A percentile compares a stretch with the other conserved stretches of the same genome.
Conservation (phyloP, 2,888 invertebrate species). For the Platycheirus albimanus region DNA sequence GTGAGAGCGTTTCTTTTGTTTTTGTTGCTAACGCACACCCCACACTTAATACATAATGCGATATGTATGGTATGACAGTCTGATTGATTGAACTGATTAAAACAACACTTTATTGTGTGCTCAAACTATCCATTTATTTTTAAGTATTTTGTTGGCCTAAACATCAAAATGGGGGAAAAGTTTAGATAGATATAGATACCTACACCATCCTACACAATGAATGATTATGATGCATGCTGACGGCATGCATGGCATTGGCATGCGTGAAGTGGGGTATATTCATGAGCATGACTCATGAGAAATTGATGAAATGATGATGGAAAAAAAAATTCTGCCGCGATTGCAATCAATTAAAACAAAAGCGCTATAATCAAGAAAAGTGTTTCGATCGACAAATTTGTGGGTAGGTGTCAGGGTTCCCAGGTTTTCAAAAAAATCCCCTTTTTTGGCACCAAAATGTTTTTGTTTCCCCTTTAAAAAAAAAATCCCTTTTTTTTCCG, state of each 20-base stretch:
- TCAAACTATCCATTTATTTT: not conserved
- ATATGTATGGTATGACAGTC: not conserved
- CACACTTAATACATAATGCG: conserved; percentile 8
- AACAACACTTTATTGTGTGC: conserved; percentile 26
- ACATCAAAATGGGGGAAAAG: conserved; percentile 4
- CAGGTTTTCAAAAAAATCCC: too few species aligned
- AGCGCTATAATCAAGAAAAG: not conserved
- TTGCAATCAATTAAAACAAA: conserved; percentile 36
- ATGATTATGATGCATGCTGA: conserved; percentile 6
- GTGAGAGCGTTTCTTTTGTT: too few species aligned
- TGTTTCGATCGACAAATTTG: conserved; percentile 29
- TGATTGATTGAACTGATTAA: conserved; percentile 37
- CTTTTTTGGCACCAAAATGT: too few species aligned
- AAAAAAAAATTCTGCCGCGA: conserved; percentile 14
- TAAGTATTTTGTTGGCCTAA: conserved; percentile 17
- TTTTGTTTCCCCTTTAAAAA: too few species aligned
- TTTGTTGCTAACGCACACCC: too few species aligned
- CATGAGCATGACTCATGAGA: too few species aligned
- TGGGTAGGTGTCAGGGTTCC: not conserved
- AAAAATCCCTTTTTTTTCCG: too few species aligned
- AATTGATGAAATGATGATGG: conserved; percentile 5
- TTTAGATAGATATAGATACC: not conserved
- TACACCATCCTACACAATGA: not conserved
- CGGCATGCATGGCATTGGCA: too few species aligned
- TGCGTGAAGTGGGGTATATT: not conserved